Conservation (phyloP, 1,140 invertebrate species). For the Meteorus sp. region DNA sequence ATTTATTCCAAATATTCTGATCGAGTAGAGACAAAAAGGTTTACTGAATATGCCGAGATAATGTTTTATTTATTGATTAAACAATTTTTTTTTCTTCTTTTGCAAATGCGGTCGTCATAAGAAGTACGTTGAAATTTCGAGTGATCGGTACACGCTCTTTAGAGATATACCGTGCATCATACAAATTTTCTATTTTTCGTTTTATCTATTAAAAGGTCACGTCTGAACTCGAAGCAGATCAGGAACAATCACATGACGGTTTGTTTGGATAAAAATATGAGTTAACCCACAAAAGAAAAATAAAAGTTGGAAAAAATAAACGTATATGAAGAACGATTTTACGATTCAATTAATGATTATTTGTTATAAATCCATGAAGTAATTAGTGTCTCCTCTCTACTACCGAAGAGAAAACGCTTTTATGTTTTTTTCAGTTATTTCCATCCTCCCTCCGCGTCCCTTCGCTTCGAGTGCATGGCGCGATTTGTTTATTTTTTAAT, state of each 20-base stretch:
- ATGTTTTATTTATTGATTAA: slow-evolving; percentile 10
- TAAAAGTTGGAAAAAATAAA: background rate
- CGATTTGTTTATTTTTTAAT: slow-evolving; percentile 1
- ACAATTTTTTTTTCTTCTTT: too few relatives aligned
- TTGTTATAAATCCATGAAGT: background rate
- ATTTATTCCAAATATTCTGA: slow-evolving; percentile 1
- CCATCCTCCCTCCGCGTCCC: slow-evolving; percentile 7
- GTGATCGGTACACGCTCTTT: slow-evolving; percentile 35
- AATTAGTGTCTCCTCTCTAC: background rate
- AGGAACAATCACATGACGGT: slow-evolving; percentile 16
- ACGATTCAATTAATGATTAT: background rate
- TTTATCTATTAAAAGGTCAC: slow-evolving; percentile 39
- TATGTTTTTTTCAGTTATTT: background rate
- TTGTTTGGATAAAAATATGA: too few relatives aligned
- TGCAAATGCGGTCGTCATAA: slow-evolving; percentile 16
- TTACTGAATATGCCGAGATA: background rate
- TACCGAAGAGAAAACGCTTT: background rate
- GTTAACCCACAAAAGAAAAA: too few relatives aligned
- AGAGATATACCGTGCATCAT: slow-evolving; percentile 38
- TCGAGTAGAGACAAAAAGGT: slow-evolving; percentile 9
- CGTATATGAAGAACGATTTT: too few relatives aligned
- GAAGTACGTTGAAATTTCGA: slow-evolving; percentile 30
- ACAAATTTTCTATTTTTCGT: slow-evolving; percentile 33
- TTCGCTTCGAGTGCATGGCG: slow-evolving; percentile 24
- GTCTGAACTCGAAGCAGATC: slow-evolving; percentile 26